Base-by-base conservation (phyloP, 2,113 vertebrate genomes). In the Callospermophilus lateralis region DNA sequence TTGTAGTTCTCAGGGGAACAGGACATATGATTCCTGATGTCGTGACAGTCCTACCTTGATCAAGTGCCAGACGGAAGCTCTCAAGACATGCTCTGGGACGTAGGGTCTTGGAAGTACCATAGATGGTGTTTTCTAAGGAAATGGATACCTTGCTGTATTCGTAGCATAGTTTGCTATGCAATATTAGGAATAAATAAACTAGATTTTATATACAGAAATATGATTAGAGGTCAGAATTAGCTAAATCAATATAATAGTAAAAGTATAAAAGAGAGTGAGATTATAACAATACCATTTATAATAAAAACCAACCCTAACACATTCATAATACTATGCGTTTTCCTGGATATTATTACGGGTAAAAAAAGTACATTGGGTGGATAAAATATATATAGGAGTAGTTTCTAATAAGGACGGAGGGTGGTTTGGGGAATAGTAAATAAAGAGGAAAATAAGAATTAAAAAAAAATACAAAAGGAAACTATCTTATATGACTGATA, bases 181-280 rank as follows among this genome's bases (percentile, higher is more conserved):
- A 84, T 78, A 20, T n/a, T 83, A 3, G 58, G 63, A 73, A 93
- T 4, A 68, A 81, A 81, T 67, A 72, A 85, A 51, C 17, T 93
- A 70, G 48, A 58, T 94, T 97, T 89, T 94, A 12, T 42, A 51
- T 68, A 85, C 37, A 85, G 53, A 84, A 77, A 90, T 11, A 72
- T 81, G 6, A 34, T 53, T 80, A 89, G 17, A 87, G 78, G 24
- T 39, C 9, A 91, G 84, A 93, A 92, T 80, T 80, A 72, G 51
- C n/a, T 65, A 34, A 95, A 72, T 89, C 34, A 84, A 84, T 17
- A n/a, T 70, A 93, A 77, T 19, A 92, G 28, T 42, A 37, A 90
- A 93, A 45, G 28, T 94, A 88, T 84, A 81, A 74, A 53, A 74
- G 16, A 79, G 3, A 85, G 76, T 76, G 42, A 89, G 22, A 42